Percentiles rank a stretch among this genome's conserved stretches.
Conservation (phyloP, 2,797 vertebrate species). For the Galaxias olidus region DNA sequence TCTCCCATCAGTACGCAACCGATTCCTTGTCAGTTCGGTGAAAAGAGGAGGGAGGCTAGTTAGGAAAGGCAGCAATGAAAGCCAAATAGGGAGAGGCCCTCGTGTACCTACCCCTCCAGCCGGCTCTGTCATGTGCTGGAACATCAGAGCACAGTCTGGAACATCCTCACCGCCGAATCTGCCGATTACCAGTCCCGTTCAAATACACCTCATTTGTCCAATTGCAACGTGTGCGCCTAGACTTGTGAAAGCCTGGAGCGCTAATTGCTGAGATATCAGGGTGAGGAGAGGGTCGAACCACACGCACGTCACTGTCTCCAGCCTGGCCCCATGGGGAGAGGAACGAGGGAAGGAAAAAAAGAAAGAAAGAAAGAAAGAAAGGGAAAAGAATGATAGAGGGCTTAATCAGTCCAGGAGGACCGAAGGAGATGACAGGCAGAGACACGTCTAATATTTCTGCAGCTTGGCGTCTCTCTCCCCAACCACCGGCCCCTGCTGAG, state of each 20-base stretch:
- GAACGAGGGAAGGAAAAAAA: not conserved
- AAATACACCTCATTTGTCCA: slow-evolving; percentile 53
- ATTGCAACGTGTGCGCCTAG: slow-evolving; percentile 46
- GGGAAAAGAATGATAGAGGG: slow-evolving; percentile 8
- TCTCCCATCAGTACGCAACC: slow-evolving; percentile 13
- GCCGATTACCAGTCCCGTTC: slow-evolving; percentile 33
- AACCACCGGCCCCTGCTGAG: too few relatives aligned
- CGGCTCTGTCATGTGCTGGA: too few relatives aligned
- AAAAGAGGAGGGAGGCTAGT: not conserved
- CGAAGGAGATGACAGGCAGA: slow-evolving; percentile 43
- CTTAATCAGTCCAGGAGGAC: slow-evolving; percentile 54
- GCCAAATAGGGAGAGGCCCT: not conserved
- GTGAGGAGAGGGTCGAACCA: slow-evolving; percentile 44
- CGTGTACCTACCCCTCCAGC: not conserved
- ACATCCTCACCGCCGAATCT: not conserved
- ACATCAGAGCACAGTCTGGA: not conserved
- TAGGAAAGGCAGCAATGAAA: not conserved
- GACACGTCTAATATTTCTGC: slow-evolving; percentile 57
- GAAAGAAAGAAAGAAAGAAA: slow-evolving; percentile 4
- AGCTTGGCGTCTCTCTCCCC: slow-evolving; percentile 17
- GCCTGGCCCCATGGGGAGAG: not conserved
- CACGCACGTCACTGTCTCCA: not conserved
- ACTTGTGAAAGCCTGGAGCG: slow-evolving; percentile 30
- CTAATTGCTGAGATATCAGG: slow-evolving; percentile 48
- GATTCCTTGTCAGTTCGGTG: not conserved